Evolutionary conservation across 2,888 invertebrate genomes (phyloP).

Genomic region (Melanchra persicariae): DNA sequence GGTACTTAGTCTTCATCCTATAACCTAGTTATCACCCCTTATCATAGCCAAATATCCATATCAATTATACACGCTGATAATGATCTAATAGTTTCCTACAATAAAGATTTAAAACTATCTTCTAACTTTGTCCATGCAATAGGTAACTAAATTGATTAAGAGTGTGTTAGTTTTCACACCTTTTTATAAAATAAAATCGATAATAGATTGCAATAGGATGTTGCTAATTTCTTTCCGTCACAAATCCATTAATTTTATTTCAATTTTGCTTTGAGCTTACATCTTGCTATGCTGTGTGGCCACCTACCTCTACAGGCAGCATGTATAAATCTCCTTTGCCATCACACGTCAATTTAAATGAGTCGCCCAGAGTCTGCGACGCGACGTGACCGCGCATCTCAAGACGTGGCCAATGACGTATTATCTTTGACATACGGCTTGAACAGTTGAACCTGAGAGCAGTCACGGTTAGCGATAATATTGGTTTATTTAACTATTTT

Average conservation of each 20-base stretch:
- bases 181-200: not conserved
- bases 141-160: not conserved
- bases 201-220: not conserved
- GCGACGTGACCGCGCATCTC: slow-evolving; percentile 50
- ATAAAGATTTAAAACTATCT: not conserved
- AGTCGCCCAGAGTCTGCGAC: slow-evolving; percentile 34
- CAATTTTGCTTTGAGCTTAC: not conserved
- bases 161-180: slow-evolving; percentile 1
- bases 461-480: not conserved
- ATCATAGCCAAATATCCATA: not conserved
- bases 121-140: not conserved
- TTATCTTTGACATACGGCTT: slow-evolving; percentile 4
- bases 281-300: slow-evolving; percentile 3
- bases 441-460: slow-evolving; percentile 16
- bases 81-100: not conserved
- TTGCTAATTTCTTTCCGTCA: slow-evolving; percentile 8
- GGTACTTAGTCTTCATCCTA: too few species aligned
- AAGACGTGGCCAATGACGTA: slow-evolving; percentile 29
- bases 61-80: not conserved
- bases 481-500: not conserved
- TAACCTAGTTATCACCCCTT: not conserved
- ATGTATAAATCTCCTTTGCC: slow-evolving; percentile 43
- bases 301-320: slow-evolving; percentile 16
- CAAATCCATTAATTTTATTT: slow-evolving; percentile 3
- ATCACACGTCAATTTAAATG: slow-evolving; percentile 56